Evolutionary conservation across 1,140 invertebrate species (phyloP).

Genomic region (Antheraea mylitta): DNA sequence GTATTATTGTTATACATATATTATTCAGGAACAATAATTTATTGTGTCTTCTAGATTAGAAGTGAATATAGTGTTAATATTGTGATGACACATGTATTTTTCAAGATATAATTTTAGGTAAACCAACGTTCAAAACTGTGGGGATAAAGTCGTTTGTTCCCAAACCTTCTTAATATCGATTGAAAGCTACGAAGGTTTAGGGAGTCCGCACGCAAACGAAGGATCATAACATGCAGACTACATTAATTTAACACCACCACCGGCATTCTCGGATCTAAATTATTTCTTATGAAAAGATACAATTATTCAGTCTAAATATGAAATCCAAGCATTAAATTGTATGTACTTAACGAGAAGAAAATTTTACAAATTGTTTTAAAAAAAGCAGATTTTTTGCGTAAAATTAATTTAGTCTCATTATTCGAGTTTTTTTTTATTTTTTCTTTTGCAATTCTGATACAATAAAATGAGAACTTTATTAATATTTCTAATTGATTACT

Average conservation of each 20-base stretch:
- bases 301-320: too few species aligned
- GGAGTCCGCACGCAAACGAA: slow-evolving; percentile 57
- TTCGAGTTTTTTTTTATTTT: too few species aligned
- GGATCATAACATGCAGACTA: slow-evolving; percentile 55
- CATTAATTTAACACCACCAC: slow-evolving; percentile 59
- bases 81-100: slow-evolving; percentile 44
- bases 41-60: slow-evolving; percentile 25
- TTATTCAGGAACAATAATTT: neutral
- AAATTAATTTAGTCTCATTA: too few species aligned
- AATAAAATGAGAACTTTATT: too few species aligned
- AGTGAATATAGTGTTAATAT: slow-evolving; percentile 30
- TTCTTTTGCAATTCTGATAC: too few species aligned
- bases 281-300: too few species aligned
- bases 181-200: slow-evolving; percentile 48
- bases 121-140: slow-evolving; percentile 39
- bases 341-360: too few species aligned
- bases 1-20: neutral
- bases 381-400: too few species aligned
- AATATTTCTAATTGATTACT: too few species aligned
- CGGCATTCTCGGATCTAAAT: slow-evolving; percentile 21
- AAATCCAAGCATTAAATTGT: too few species aligned
- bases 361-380: too few species aligned
- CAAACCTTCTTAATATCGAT: slow-evolving; percentile 52
- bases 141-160: slow-evolving; percentile 54
- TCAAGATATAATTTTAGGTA: slow-evolving; percentile 31